Conservation (phyloP, 2,888 invertebrate species). For the Tipula helvola region DNA sequence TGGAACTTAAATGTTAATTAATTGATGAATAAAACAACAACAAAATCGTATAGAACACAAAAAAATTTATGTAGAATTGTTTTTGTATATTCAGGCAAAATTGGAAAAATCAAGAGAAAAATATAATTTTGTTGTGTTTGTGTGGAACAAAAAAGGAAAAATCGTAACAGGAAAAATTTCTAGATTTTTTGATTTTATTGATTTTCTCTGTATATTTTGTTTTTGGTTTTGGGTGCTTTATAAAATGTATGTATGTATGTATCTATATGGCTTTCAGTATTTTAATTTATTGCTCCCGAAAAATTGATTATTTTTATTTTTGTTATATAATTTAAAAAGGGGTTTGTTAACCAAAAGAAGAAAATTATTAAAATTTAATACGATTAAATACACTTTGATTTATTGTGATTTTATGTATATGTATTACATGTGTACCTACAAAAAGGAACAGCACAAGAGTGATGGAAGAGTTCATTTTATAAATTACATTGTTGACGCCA, state of each 20-base stretch:
- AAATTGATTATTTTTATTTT: not conserved
- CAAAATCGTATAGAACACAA: not conserved
- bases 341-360: not conserved
- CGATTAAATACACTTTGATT: slow-evolving; percentile 4
- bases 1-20: slow-evolving; percentile 9
- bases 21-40: slow-evolving; percentile 6
- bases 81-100: not conserved
- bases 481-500: not conserved
- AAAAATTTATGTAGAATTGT: not conserved
- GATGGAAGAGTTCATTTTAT: not conserved
- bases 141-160: not conserved
- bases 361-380: not conserved
- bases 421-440: not conserved
- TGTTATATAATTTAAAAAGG: not conserved
- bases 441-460: not conserved
- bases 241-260: too few species aligned
- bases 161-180: not conserved
- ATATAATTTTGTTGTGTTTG: not conserved
- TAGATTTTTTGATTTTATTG: slow-evolving; percentile 4
- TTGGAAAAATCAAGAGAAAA: not conserved
- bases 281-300: not conserved
- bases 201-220: not conserved
- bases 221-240: not conserved
- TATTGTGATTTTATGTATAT: not conserved
- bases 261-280: not conserved